These are phyloP conservation scores for Zaprionus tsacasi DNA, from an alignment of 1,140 invertebrate species.

Conservation along the genomic window DNA sequence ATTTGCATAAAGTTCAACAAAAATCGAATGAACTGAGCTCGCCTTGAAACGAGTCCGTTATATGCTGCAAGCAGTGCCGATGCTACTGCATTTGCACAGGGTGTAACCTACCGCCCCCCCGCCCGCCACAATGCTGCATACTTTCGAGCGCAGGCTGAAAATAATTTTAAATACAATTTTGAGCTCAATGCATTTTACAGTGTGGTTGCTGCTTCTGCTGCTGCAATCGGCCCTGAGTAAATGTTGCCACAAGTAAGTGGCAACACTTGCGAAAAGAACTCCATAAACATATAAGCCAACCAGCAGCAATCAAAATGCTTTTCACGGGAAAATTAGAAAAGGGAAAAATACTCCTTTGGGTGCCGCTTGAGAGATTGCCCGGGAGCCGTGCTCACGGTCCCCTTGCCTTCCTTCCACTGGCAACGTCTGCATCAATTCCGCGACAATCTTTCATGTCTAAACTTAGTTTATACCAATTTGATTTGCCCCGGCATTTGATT, in stretches of 20 bases:
- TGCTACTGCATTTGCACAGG: too few species aligned
- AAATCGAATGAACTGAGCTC: conserved; percentile 32
- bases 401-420: conserved; percentile 9
- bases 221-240: conserved; percentile 71
- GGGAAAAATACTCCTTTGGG: conserved; percentile 9
- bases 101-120: neutral
- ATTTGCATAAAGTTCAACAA: conserved; percentile 75
- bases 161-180: conserved; percentile 78
- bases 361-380: neutral
- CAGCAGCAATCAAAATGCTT: conserved; percentile 26
- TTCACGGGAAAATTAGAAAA: conserved; percentile 29
- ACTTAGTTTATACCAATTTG: conserved; percentile 78
- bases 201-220: conserved; percentile 51
- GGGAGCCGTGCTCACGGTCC: neutral
- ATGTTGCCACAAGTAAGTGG: conserved; percentile 79
- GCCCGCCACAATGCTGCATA: conserved; percentile 46
- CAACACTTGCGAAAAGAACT: conserved; percentile 53
- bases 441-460: conserved; percentile 79
- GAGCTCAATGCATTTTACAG: conserved; percentile 63
- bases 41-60: conserved; percentile 32
- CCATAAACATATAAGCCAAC: conserved; percentile 22
- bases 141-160: conserved; percentile 37
- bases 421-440: conserved; percentile 54
- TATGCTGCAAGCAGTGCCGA: conserved; percentile 34
- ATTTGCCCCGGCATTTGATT: conserved; percentile 74